Evolutionary conservation across 2,113 vertebrate genomes (phyloP).

Genomic region (Calypte anna): DNA sequence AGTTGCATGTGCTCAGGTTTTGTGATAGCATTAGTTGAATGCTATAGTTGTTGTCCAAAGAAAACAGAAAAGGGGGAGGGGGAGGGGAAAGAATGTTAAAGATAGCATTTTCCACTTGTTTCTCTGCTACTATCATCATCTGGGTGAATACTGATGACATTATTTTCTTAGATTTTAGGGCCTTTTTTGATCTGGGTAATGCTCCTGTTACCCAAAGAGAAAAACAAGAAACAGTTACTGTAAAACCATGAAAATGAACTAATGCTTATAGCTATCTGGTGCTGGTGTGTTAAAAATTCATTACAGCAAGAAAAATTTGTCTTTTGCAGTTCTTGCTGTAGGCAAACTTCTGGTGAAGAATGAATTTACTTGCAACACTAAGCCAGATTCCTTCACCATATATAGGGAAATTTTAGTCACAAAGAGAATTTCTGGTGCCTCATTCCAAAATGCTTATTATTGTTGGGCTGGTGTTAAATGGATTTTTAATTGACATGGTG

Average conservation of each 20-base stretch:
- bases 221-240: neutral
- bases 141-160: neutral
- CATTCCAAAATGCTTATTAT: conserved; percentile 12
- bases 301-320: neutral
- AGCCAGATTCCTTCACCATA: neutral
- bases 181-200: conserved; percentile 19
- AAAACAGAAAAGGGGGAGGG: neutral
- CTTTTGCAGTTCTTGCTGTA: neutral
- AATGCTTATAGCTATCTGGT: neutral
- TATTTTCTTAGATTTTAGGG: neutral
- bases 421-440: neutral
- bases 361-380: neutral
- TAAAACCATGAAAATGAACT: neutral
- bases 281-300: neutral
- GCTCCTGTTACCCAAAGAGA: neutral
- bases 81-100: neutral
- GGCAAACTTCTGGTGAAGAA: neutral
- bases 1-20: neutral
- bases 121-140: neutral
- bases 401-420: neutral
- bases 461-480: conserved; percentile 9
- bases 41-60: neutral
- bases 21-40: neutral
- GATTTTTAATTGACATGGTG: conserved; percentile 46
- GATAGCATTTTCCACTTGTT: neutral